Conservation (phyloP, 2,797 vertebrate species). For the Centropyge bicolor region DNA sequence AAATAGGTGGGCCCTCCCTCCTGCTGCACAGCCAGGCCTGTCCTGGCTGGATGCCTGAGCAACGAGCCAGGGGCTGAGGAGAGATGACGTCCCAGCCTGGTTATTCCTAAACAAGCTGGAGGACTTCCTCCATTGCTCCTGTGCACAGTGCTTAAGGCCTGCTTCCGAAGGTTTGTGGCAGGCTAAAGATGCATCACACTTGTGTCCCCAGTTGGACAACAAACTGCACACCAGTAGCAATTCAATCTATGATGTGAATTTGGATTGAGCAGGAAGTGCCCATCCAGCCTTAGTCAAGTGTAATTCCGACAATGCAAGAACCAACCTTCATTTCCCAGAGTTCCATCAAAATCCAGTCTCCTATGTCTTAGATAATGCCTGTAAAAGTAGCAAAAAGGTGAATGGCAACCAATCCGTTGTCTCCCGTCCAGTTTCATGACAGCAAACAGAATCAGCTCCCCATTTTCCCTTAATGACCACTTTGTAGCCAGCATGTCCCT, state of each 20-base stretch:
- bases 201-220: not conserved
- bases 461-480: conserved; percentile 48
- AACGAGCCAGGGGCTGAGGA: conserved; percentile 25
- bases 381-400: not conserved
- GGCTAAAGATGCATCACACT: conserved; percentile 5
- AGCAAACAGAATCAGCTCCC: conserved; percentile 25
- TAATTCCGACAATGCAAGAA: not conserved
- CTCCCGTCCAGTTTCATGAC: conserved; percentile 32
- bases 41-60: conserved; percentile 37
- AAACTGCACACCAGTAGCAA: not conserved
- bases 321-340: not conserved
- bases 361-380: not conserved
- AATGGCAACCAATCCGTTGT: conserved; percentile 13
- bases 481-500: conserved; percentile 56
- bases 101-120: conserved; percentile 30
- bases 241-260: not conserved
- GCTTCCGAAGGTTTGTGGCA: not conserved
- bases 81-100: conserved; percentile 27
- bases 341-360: conserved; percentile 2
- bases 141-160: conserved; percentile 1
- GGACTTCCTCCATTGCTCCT: not conserved
- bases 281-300: not conserved
- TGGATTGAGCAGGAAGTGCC: not conserved
- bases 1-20: conserved; percentile 9
- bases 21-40: conserved; percentile 35